Conservation (phyloP, 2,113 vertebrate genomes). For the Silurus asotus region DNA sequence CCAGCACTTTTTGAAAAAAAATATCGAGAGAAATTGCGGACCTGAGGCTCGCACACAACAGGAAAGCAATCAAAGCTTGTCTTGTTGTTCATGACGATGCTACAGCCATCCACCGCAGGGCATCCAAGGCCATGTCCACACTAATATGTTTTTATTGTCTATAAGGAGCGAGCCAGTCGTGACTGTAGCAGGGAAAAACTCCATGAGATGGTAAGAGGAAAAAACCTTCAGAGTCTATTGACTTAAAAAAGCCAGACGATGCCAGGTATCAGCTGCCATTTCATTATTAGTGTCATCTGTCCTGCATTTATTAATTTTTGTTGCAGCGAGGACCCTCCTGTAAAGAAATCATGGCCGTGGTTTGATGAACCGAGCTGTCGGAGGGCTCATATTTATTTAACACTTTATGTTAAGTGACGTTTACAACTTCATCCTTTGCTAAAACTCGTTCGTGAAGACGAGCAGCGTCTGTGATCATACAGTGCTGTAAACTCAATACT, state of each 20-base stretch:
- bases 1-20: too few species aligned
- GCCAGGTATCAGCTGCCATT: too few species aligned
- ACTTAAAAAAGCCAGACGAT: too few species aligned
- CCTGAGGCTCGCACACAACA: not conserved
- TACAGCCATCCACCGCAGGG: not conserved
- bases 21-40: not conserved
- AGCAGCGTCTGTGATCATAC: not conserved
- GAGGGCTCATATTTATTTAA: not conserved
- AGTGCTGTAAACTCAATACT: not conserved
- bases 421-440: too few species aligned
- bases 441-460: not conserved
- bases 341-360: not conserved
- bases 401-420: not conserved
- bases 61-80: not conserved
- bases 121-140: not conserved
- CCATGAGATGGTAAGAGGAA: too few species aligned
- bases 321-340: not conserved
- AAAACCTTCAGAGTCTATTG: too few species aligned
- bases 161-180: too few species aligned
- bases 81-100: not conserved
- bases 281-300: too few species aligned
- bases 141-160: too few species aligned
- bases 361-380: not conserved
- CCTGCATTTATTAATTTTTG: too few species aligned
- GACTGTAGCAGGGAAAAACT: too few species aligned